phyloP scores from a whole-genome alignment of 2,797 vertebrate genomes.

The Steatocranus sp. region DNA sequence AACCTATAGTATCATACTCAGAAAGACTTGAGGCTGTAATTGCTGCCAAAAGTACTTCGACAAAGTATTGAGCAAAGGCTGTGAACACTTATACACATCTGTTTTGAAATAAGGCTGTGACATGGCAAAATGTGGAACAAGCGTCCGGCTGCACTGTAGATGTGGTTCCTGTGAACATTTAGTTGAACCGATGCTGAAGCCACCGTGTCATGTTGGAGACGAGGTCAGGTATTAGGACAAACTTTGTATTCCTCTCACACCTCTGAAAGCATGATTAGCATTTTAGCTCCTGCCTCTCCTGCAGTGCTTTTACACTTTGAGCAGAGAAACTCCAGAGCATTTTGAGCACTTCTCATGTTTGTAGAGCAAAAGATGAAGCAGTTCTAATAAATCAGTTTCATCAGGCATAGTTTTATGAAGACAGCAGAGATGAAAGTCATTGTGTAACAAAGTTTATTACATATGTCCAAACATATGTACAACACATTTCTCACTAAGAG shows the following conservation, averaged over 20 bases:
- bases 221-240: background rate
- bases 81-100: background rate
- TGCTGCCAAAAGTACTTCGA: background rate
- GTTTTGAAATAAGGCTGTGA: background rate
- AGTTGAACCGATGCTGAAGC: background rate
- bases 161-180: background rate
- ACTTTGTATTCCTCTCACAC: background rate
- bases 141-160: background rate
- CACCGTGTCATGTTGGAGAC: background rate
- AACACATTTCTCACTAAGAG: constrained; percentile 90
- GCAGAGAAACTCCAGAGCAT: background rate
- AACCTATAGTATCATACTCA: background rate
- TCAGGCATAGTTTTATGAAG: background rate
- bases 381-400: background rate
- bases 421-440: constrained; percentile 37
- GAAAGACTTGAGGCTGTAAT: background rate
- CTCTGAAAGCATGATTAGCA: background rate
- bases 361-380: background rate
- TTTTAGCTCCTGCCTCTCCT: background rate
- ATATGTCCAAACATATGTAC: constrained; percentile 99
- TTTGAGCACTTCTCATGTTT: background rate
- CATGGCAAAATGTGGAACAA: background rate
- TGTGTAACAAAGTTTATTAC: constrained; percentile 99
- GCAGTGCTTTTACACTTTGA: background rate
- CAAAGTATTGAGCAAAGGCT: background rate